phyloP scores from a whole-genome alignment of 2,113 vertebrate species.

The Eclectus roratus region DNA sequence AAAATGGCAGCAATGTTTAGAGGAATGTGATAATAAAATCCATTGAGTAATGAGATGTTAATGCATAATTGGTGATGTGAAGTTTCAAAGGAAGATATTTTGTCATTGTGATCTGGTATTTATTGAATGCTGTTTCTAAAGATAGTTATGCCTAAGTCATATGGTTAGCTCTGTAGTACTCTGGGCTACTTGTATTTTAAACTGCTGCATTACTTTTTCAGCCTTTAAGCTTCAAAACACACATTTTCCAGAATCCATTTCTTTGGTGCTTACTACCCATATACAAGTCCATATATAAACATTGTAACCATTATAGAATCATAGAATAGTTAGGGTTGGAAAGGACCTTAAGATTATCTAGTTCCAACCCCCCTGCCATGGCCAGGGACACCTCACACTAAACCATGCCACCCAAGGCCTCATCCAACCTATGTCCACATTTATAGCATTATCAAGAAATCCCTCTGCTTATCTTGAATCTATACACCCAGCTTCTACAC shows the following conservation, averaged over 20 bases:
- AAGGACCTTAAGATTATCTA: no score
- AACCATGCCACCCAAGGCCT: no score
- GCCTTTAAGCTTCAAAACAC: neutral
- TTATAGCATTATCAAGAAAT: neutral
- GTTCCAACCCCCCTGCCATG: no score
- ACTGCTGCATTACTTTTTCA: neutral
- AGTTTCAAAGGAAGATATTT: neutral
- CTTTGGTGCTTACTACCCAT: neutral
- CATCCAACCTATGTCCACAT: neutral
- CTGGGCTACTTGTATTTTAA: neutral
- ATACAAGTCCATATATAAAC: neutral
- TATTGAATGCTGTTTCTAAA: neutral
- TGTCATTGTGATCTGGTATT: neutral
- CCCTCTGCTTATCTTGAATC: neutral
- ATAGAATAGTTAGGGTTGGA: no score
- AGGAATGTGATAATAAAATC: constrained; percentile 2
- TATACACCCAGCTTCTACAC: neutral
- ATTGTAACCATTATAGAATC: neutral
- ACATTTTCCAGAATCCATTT: neutral
- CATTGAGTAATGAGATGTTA: neutral
- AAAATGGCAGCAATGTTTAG: neutral
- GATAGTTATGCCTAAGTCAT: neutral
- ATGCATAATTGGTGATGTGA: neutral
- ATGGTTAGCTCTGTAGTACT: neutral
- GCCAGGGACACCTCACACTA: no score